Conservation (phyloP, 2,888 invertebrate genomes). For the Periphyllus acericola region DNA sequence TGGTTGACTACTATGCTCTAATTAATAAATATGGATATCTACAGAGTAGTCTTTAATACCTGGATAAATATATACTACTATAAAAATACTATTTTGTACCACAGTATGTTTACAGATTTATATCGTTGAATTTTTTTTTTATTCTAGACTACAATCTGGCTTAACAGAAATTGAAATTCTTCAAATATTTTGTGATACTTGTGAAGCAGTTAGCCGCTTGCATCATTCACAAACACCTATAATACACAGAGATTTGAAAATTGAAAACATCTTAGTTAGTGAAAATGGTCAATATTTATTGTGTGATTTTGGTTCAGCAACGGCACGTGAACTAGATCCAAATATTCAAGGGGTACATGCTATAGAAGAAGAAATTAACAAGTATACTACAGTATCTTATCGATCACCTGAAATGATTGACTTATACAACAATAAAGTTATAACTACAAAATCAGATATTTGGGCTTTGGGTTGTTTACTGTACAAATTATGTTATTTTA, state of each 20-base stretch:
- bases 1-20: too few species aligned
- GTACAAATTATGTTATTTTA: slow-evolving; percentile 89
- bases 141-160: slow-evolving; percentile 74
- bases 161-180: slow-evolving; percentile 82
- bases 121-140: slow-evolving; percentile 20
- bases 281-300: slow-evolving; percentile 84
- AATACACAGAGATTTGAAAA: slow-evolving; percentile 91
- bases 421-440: slow-evolving; percentile 82
- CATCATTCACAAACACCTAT: slow-evolving; percentile 94
- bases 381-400: slow-evolving; percentile 90
- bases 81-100: background rate
- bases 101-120: background rate
- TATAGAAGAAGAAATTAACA: slow-evolving; percentile 86
- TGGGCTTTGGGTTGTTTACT: slow-evolving; percentile 91
- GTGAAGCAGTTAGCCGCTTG: slow-evolving; percentile 88
- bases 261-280: slow-evolving; percentile 87
- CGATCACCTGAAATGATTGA: slow-evolving; percentile 94
- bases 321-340: slow-evolving; percentile 80
- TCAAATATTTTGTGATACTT: slow-evolving; percentile 89
- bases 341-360: slow-evolving; percentile 74
- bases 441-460: slow-evolving; percentile 88
- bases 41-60: background rate
- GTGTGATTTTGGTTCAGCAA: slow-evolving; percentile 95
- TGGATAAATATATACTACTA: background rate
- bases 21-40: too few species aligned